These are phyloP conservation scores for Gortyna flavago DNA, from an alignment of 2,888 invertebrate species.

Conservation along the genomic window DNA sequence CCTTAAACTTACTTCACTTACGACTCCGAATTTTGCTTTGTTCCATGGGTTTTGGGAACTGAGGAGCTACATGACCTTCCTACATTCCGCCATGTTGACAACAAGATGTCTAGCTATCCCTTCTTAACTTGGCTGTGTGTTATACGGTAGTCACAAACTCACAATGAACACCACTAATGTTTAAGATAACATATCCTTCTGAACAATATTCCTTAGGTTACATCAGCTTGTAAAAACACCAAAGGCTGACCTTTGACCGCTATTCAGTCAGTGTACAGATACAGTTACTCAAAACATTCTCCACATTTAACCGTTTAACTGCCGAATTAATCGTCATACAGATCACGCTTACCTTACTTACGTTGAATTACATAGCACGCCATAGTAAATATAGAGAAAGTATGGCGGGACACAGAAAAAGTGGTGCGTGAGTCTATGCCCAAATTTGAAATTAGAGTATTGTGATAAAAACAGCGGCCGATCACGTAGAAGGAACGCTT, in stretches of 20 bases:
- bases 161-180: conserved; percentile 4
- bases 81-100: not conserved
- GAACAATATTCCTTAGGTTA: conserved; percentile 39
- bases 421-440: conserved; percentile 65
- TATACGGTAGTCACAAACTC: not conserved
- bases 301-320: conserved; percentile 70
- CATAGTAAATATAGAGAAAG: conserved; percentile 81
- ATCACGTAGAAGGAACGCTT: conserved; percentile 51
- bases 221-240: conserved; percentile 48
- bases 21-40: not conserved
- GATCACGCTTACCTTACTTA: conserved; percentile 82
- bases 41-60: not conserved
- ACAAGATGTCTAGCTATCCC: not conserved
- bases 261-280: conserved; percentile 49
- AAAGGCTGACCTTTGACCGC: conserved; percentile 53
- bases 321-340: conserved; percentile 74
- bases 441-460: conserved; percentile 56
- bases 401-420: conserved; percentile 66
- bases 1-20: too few species aligned
- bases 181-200: conserved; percentile 22
- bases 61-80: not conserved
- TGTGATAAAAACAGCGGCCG: conserved; percentile 26
- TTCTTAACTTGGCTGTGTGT: not conserved
- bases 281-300: conserved; percentile 67
- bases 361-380: conserved; percentile 70